Percentiles rank a stretch among this genome's conserved stretches.
Conservation (phyloP, 2,888 invertebrate genomes). For the Stenchaetothrips biformis region DNA sequence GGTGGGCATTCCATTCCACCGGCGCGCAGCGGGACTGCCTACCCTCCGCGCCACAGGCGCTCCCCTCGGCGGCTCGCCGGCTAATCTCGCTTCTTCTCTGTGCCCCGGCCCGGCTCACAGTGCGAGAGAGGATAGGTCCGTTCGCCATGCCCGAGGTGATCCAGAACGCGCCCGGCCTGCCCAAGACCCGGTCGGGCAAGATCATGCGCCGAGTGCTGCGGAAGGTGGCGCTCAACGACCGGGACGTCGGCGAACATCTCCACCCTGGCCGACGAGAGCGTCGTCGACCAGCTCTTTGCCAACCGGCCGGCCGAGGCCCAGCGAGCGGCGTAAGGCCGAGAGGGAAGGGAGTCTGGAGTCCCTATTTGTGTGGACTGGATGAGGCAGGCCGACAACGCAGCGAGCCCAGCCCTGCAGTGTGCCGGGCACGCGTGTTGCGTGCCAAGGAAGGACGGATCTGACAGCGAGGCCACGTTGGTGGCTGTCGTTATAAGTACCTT, state of each 20-base stretch:
- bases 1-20: no score
- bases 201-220: slow-evolving; percentile 94
- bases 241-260: slow-evolving; percentile 88
- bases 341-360: no score
- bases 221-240: slow-evolving; percentile 86
- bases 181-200: slow-evolving; percentile 96
- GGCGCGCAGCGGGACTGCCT: not conserved
- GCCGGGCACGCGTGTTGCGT: no score
- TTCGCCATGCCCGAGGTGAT: slow-evolving; percentile 94
- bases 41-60: not conserved
- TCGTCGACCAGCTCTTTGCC: slow-evolving; percentile 74
- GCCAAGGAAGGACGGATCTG: no score
- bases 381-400: no score
- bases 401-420: no score
- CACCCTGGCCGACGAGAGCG: slow-evolving; percentile 87
- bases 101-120: slow-evolving; percentile 47
- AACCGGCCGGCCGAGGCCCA: slow-evolving; percentile 53
- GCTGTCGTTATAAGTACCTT: no score
- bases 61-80: not conserved
- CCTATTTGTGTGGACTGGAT: no score
- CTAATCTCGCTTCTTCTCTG: not conserved
- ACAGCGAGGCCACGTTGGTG: no score
- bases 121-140: slow-evolving; percentile 88
- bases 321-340: not conserved
- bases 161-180: slow-evolving; percentile 88